A percentile compares a stretch with the other conserved stretches of the same genome.
Evolutionary conservation across 2,113 vertebrate species (phyloP).

Genomic region (Penelope pileata): DNA sequence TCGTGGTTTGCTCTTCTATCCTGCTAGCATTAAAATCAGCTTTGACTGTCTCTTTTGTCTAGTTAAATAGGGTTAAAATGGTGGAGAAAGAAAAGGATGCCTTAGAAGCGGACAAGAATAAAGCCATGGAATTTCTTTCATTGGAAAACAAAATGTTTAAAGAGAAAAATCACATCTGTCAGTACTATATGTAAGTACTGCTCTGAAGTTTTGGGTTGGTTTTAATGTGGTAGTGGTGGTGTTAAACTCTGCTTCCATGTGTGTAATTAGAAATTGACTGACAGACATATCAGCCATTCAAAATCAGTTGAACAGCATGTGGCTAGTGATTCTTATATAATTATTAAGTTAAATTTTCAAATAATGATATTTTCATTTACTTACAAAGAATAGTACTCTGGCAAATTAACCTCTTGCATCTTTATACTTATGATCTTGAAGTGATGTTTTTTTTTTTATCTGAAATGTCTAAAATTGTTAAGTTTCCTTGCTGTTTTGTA

Average conservation of each 20-base stretch:
- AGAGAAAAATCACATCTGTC: conserved; percentile 88
- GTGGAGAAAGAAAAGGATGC: conserved; percentile 97
- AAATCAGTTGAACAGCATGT: not conserved
- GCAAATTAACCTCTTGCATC: not conserved
- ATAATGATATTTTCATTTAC: not conserved
- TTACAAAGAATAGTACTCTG: not conserved
- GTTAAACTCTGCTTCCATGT: not conserved
- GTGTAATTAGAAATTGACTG: not conserved
- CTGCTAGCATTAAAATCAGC: not conserved
- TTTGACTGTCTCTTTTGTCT: conserved; percentile 15
- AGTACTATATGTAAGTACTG: conserved; percentile 91
- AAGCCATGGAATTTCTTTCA: conserved; percentile 91
- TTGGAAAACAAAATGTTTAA: conserved; percentile 92
- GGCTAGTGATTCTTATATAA: not conserved
- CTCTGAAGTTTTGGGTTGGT: not conserved
- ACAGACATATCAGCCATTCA: not conserved
- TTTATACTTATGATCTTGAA: not conserved
- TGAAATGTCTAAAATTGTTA: not conserved
- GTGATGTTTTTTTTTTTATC: not conserved
- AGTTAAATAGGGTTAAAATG: conserved; percentile 96
- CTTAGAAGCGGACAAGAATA: conserved; percentile 92
- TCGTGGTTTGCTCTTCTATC: not conserved
- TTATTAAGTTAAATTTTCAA: not conserved
- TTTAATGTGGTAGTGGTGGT: not conserved
- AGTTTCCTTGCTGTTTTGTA: not conserved